Conservation (phyloP, 2,888 invertebrate genomes). For the Calameuta filiformis region DNA sequence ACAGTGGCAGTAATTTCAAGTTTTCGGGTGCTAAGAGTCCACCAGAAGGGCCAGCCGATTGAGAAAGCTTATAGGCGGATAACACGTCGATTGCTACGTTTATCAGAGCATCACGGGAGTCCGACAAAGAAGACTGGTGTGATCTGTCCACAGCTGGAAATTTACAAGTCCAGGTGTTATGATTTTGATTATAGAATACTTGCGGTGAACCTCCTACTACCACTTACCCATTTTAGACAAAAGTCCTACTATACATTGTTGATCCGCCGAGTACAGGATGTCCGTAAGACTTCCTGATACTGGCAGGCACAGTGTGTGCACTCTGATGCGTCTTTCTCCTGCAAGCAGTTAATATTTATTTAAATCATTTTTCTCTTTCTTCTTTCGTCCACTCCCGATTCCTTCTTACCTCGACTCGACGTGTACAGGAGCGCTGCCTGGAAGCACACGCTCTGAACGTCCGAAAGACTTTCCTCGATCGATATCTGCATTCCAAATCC, state of each 20-base stretch:
- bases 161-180: not conserved
- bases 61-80: conserved; percentile 76
- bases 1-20: conserved; percentile 87
- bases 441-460: conserved; percentile 91
- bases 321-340: conserved; percentile 96
- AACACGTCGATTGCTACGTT: conserved; percentile 94
- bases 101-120: conserved; percentile 96
- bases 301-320: conserved; percentile 96
- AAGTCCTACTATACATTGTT: conserved; percentile 91
- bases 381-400: not conserved
- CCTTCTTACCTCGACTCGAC: conserved; percentile 80
- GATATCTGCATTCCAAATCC: conserved; percentile 98
- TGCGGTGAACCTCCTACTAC: not conserved
- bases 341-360: conserved; percentile 27
- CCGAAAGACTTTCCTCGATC: conserved; percentile 90
- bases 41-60: conserved; percentile 64
- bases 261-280: conserved; percentile 90
- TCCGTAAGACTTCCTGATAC: conserved; percentile 87
- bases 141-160: conserved; percentile 88
- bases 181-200: not conserved
- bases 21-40: conserved; percentile 82
- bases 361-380: not conserved
- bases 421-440: conserved; percentile 98
- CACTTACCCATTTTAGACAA: conserved; percentile 93
- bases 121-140: conserved; percentile 84